These are phyloP conservation scores for Tupaia tana DNA, from an alignment of 2,113 vertebrate species.

Conservation along the genomic window DNA sequence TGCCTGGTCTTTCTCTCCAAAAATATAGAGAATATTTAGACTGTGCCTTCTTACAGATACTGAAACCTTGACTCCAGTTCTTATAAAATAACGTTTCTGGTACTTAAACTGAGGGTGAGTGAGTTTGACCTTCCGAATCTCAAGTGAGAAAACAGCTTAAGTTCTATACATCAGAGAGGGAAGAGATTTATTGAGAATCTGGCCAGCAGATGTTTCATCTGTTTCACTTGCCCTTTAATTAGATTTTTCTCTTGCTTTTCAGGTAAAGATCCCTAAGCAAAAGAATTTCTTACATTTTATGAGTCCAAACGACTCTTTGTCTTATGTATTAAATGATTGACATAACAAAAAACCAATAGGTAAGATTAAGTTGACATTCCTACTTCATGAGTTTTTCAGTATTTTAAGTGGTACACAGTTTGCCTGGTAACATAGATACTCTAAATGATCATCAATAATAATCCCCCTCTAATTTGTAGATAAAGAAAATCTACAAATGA, in stretches of 20 bases:
- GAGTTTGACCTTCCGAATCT: slow-evolving; percentile 9
- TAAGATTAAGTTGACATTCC: slow-evolving; percentile 68
- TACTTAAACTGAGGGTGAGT: not conserved
- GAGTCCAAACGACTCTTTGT: slow-evolving; percentile 70
- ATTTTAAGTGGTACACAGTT: slow-evolving; percentile 25
- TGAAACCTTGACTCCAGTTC: slow-evolving; percentile 3
- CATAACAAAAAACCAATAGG: slow-evolving; percentile 60
- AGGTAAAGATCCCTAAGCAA: not conserved
- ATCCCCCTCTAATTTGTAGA: not conserved
- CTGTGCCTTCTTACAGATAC: not conserved
- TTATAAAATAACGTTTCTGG: not conserved
- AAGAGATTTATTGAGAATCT: not conserved
- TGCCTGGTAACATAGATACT: slow-evolving; percentile 63
- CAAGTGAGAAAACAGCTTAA: not conserved
- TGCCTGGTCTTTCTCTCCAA: not conserved
- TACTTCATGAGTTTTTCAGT: slow-evolving; percentile 41
- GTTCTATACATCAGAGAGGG: not conserved
- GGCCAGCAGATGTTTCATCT: not conserved
- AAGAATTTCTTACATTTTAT: slow-evolving; percentile 81
- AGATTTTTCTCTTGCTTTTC: slow-evolving; percentile 12
- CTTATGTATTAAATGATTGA: slow-evolving; percentile 69
- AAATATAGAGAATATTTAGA: not conserved
- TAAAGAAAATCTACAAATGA: slow-evolving; percentile 52
- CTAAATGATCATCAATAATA: slow-evolving; percentile 62
- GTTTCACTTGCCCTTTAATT: not conserved